Evolutionary conservation across 1,140 invertebrate species (phyloP).

Genomic region (Brachystomella parvula): DNA sequence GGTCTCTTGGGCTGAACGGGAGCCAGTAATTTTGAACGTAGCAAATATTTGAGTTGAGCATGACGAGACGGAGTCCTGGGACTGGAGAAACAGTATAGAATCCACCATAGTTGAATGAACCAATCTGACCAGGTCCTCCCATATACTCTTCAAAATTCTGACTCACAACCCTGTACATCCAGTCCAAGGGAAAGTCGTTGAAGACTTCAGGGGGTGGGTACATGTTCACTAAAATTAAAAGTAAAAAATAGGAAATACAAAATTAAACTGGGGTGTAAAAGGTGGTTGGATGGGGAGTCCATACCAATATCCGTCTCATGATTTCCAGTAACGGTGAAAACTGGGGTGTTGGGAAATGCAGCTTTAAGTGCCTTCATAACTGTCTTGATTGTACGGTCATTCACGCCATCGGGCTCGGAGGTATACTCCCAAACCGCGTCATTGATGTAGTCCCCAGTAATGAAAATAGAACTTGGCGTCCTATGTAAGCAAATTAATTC

Average conservation of each 20-base stretch:
- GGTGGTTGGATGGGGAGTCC: background rate
- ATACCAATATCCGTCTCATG: slow-evolving; percentile 52
- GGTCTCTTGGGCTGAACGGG: slow-evolving; percentile 54
- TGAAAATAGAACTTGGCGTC: slow-evolving; percentile 51
- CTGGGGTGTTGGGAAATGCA: slow-evolving; percentile 50
- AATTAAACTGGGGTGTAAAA: background rate
- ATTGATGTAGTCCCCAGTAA: slow-evolving; percentile 58
- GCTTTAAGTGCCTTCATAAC: slow-evolving; percentile 46
- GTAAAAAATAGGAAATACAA: background rate
- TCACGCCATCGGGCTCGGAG: slow-evolving; percentile 42
- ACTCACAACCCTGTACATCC: slow-evolving; percentile 18
- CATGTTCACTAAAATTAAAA: no score
- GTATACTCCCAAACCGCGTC: slow-evolving; percentile 41
- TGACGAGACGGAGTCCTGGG: slow-evolving; percentile 48
- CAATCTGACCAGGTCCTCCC: slow-evolving; percentile 14
- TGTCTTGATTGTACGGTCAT: slow-evolving; percentile 44
- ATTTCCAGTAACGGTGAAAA: slow-evolving; percentile 56
- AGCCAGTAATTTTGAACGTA: slow-evolving; percentile 53
- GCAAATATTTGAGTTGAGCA: slow-evolving; percentile 51
- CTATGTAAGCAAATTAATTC: slow-evolving; percentile 40
- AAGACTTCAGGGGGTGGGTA: slow-evolving; percentile 19
- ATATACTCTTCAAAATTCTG: slow-evolving; percentile 8
- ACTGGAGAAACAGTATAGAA: slow-evolving; percentile 49
- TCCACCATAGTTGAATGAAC: slow-evolving; percentile 45
- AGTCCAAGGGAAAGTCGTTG: slow-evolving; percentile 9